Conservation (phyloP, 2,888 invertebrate species). For the Thelaira solivaga region DNA sequence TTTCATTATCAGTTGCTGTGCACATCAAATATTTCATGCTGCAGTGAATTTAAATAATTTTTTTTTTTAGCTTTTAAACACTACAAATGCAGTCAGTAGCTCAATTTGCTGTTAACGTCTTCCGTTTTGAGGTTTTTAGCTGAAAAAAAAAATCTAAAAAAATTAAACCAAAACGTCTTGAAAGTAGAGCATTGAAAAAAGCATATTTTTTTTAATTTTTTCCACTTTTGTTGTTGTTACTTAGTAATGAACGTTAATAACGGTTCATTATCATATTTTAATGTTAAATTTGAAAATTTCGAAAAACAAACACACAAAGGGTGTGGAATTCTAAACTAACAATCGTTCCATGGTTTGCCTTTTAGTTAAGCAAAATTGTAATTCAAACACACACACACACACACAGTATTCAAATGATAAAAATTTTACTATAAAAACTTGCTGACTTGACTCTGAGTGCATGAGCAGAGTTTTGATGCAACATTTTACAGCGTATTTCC, state of each 20-base stretch:
- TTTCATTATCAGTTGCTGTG: conserved; percentile 33
- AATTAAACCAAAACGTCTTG: neutral
- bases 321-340: conserved; percentile 49
- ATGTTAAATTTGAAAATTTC: conserved; percentile 55
- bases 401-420: too few species aligned
- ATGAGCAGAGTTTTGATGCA: neutral
- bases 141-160: neutral
- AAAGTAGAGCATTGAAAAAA: conserved; percentile 15
- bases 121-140: conserved; percentile 36
- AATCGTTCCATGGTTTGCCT: conserved; percentile 23
- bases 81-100: neutral
- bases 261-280: conserved; percentile 57
- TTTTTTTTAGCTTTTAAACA: neutral
- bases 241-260: conserved; percentile 42
- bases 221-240: too few species aligned
- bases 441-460: neutral
- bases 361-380: neutral
- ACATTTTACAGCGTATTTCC: conserved; percentile 40
- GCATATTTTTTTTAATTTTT: conserved; percentile 9
- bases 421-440: too few species aligned
- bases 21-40: conserved; percentile 37
- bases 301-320: conserved; percentile 59
- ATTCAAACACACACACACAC: too few species aligned
- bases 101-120: conserved; percentile 29
- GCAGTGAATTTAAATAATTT: conserved; percentile 25